Evolutionary conservation across 2,113 vertebrate genomes (phyloP), one percentile per base, ranked within the genome.

Genomic region (Pluvialis apricaria): DNA sequence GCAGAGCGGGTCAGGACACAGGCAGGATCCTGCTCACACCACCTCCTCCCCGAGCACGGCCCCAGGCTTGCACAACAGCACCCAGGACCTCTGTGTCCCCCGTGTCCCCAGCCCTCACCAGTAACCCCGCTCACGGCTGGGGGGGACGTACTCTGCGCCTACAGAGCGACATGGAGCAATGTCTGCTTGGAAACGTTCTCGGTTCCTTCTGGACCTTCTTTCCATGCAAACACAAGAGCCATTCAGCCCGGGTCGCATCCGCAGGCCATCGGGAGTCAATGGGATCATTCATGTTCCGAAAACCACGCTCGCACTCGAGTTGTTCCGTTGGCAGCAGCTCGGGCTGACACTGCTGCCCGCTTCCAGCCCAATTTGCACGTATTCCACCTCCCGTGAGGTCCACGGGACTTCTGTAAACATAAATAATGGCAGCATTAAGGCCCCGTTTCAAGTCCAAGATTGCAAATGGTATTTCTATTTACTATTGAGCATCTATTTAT

Each of bases 381-480:
- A 79, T 4, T 61, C 54, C 90, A 86, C 76, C 72, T 72, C 86
- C 66, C 1, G 0, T 6, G 49, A 94, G 76, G 45, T 16, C 79
- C 55, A 18, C 73, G 36, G 77, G 72, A 31, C 83, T 70, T 29
- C 72, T 75, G 47, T 60, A 86, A 95, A 69, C 71, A 72, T 13
- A 71, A 95, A 79, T 60, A 90, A 93, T 22, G 40, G 77, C 82
- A 68, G 64, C 31, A 60, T 84, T 64, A 83, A 4, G 31, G 83
- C 52, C 66, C 21, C 8, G 3, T 38, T 96, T 82, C 6, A 2
- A 18, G 2, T 64, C 88, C 47, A 10, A 65, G 77, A 44, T 72
- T 32, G 69, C 88, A 97, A 96, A 92, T 54, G 47, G 86, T 29
- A 65, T 88, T 93, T 92, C 77, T 93, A 3, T 90, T 96, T 93